A percentile compares a stretch with the other conserved stretches of the same genome.
Evolutionary conservation across 2,888 invertebrate species (phyloP).

Genomic region (Hedya salicella): DNA sequence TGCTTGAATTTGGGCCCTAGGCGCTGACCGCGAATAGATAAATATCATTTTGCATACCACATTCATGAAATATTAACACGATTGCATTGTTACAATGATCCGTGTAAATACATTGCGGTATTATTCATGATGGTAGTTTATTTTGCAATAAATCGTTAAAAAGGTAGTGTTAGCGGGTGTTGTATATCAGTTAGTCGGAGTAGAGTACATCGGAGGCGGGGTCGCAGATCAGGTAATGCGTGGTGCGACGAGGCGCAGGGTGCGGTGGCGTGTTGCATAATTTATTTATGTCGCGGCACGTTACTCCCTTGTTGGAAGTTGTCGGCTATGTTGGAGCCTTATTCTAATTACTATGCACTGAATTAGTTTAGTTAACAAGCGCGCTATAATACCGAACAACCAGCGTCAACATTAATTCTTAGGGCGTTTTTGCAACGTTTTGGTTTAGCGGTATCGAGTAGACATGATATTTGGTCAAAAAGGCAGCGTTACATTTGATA

Average conservation of each 20-base stretch:
- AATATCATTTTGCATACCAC: constrained; percentile 37
- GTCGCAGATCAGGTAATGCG: constrained; percentile 39
- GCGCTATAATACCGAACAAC: constrained; percentile 38
- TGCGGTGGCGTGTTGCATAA: constrained; percentile 74
- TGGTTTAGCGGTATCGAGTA: too few species aligned
- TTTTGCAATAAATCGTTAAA: constrained; percentile 22
- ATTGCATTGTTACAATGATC: constrained; percentile 26
- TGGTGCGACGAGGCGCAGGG: constrained; percentile 48
- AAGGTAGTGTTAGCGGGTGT: constrained; percentile 25
- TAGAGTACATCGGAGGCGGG: constrained; percentile 27
- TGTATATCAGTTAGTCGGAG: constrained; percentile 27
- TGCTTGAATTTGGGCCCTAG: constrained; percentile 29
- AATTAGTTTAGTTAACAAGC: constrained; percentile 49
- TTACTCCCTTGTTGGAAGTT: constrained; percentile 68
- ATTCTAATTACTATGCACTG: constrained; percentile 60
- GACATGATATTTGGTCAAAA: too few species aligned
- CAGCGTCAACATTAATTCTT: constrained; percentile 5
- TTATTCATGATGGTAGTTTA: constrained; percentile 23
- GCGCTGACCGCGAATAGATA: constrained; percentile 30
- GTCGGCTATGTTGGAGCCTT: constrained; percentile 59
- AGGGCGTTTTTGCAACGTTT: neutral
- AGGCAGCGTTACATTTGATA: too few species aligned
- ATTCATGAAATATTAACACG: constrained; percentile 36
- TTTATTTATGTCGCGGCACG: constrained; percentile 81
- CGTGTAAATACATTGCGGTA: constrained; percentile 37